These are phyloP conservation scores for Laterallus jamaicensis DNA, from an alignment of 2,113 vertebrate species.

Conservation along the genomic window DNA sequence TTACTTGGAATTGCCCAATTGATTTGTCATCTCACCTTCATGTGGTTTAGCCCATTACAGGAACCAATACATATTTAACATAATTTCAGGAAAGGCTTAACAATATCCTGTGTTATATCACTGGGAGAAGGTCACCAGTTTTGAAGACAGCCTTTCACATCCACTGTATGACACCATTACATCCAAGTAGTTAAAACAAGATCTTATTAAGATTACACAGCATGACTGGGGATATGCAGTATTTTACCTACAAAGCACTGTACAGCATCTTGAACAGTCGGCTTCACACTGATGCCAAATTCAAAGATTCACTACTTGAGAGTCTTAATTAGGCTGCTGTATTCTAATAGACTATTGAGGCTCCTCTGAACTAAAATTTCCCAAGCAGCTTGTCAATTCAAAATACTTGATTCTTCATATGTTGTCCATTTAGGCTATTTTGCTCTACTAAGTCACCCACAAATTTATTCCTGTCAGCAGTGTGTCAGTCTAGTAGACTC, in stretches of 20 bases:
- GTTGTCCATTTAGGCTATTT: neutral
- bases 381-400: neutral
- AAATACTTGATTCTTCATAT: neutral
- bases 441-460: neutral
- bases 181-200: constrained; percentile 22
- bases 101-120: neutral
- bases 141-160: constrained; percentile 12
- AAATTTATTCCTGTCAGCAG: neutral
- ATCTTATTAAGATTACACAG: constrained; percentile 38
- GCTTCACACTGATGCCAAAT: neutral
- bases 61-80: neutral
- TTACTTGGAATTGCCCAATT: neutral
- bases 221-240: neutral
- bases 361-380: constrained; percentile 1
- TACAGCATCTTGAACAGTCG: neutral
- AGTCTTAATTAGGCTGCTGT: constrained; percentile 16
- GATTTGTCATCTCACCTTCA: neutral
- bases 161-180: neutral
- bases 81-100: constrained; percentile 1
- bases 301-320: neutral
- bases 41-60: constrained; percentile 1
- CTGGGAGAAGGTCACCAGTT: neutral
- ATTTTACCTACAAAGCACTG: neutral
- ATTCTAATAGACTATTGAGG: neutral
- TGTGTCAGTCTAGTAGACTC: neutral